These are phyloP conservation scores for Bufotes viridis DNA, from an alignment of 2,797 vertebrate species.

Conservation along the genomic window DNA sequence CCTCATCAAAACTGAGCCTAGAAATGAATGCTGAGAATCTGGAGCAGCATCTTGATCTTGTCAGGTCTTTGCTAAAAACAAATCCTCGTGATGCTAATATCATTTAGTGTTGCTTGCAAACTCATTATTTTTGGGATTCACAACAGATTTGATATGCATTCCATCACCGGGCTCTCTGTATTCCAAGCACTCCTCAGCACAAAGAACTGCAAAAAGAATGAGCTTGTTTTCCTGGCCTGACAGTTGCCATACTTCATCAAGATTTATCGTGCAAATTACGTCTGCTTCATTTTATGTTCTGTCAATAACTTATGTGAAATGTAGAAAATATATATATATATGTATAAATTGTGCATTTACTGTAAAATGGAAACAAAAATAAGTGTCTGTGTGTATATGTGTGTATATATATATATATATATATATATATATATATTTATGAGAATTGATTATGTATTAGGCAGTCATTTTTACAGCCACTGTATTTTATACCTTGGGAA, in stretches of 20 bases:
- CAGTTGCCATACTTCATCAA: conserved; percentile 52
- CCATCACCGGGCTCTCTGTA: conserved; percentile 44
- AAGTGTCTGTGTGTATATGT: no score
- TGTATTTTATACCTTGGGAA: neutral
- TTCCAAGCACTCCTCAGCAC: conserved; percentile 44
- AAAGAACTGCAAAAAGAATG: conserved; percentile 44
- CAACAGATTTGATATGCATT: conserved; percentile 48
- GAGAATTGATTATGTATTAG: neutral
- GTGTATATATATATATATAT: no score
- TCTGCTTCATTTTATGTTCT: conserved; percentile 61
- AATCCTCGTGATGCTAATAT: conserved; percentile 40
- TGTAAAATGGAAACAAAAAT: neutral
- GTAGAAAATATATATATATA: neutral
- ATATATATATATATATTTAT: neutral
- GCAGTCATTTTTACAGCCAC: no score
- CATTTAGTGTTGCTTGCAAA: conserved; percentile 53
- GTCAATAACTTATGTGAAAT: conserved; percentile 51
- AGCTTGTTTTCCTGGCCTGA: conserved; percentile 47
- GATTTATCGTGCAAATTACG: conserved; percentile 60
- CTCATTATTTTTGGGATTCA: conserved; percentile 50
- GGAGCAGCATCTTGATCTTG: conserved; percentile 13
- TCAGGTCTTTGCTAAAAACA: conserved; percentile 34
- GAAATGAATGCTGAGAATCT: neutral
- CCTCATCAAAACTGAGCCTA: neutral
- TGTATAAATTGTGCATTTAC: neutral